Conservation (phyloP, 1,140 invertebrate species). For the Myzus persicae region DNA sequence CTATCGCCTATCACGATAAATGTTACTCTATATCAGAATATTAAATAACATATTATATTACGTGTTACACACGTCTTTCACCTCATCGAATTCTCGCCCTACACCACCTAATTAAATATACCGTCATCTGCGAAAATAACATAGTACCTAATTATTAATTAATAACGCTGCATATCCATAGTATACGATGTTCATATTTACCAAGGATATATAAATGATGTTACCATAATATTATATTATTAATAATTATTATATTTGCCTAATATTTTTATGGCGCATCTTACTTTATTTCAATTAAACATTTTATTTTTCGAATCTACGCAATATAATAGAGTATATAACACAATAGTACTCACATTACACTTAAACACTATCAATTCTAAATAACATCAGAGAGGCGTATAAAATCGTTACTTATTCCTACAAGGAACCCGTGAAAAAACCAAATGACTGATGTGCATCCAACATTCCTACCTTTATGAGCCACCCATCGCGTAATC, state of each 20-base stretch:
- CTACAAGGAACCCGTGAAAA: background rate
- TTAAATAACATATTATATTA: background rate
- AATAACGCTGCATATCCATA: background rate
- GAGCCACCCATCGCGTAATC: background rate
- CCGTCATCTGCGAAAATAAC: background rate
- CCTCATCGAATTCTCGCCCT: background rate
- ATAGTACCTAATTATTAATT: too few species aligned
- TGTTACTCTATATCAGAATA: background rate
- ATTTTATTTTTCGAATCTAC: background rate
- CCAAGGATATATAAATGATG: background rate
- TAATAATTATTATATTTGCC: background rate
- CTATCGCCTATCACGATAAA: too few species aligned
- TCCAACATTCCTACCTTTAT: background rate
- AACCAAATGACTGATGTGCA: background rate
- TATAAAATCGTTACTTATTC: background rate
- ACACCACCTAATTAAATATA: background rate
- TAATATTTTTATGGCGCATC: background rate
- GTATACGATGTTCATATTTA: background rate
- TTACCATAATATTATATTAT: background rate
- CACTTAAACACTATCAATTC: background rate
- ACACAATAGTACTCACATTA: too few species aligned
- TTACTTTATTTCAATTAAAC: too few species aligned
- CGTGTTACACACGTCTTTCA: background rate
- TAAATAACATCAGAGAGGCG: background rate
- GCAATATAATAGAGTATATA: too few species aligned